Evolutionary conservation across 2,797 vertebrate species (phyloP).

Genomic region (Haliaeetus albicilla): DNA sequence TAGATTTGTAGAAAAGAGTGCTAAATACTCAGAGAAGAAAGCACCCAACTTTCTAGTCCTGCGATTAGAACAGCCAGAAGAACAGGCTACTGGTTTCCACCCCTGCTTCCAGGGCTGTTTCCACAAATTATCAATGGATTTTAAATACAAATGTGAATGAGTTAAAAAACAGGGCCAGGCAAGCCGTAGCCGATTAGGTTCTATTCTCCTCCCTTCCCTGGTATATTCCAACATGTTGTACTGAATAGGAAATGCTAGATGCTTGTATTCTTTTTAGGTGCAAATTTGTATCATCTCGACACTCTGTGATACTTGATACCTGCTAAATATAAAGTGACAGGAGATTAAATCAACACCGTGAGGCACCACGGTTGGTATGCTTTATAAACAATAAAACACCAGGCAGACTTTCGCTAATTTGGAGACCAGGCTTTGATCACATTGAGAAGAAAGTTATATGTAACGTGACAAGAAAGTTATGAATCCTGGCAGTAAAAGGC

Average conservation of each 20-base stretch:
- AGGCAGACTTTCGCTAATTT: neutral
- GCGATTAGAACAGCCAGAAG: neutral
- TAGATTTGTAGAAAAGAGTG: neutral
- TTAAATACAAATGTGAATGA: neutral
- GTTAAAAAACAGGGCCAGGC: neutral
- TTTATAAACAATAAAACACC: neutral
- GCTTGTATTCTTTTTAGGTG: neutral
- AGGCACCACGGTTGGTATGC: neutral
- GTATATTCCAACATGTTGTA: neutral
- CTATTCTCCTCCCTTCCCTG: neutral
- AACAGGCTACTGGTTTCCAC: neutral
- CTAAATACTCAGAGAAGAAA: neutral
- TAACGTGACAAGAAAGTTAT: neutral
- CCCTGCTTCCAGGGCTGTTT: neutral
- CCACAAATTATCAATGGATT: neutral
- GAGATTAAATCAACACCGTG: neutral
- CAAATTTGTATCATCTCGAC: neutral
- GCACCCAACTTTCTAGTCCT: neutral
- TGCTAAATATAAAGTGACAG: neutral
- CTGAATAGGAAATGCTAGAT: neutral
- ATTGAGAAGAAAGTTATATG: neutral
- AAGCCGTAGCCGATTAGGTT: neutral
- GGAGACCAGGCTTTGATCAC: neutral
- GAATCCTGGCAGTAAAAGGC: neutral
- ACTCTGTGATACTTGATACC: neutral